Base-by-base conservation (phyloP, 2,797 vertebrate species). In the Crocodylus rhombifer region DNA sequence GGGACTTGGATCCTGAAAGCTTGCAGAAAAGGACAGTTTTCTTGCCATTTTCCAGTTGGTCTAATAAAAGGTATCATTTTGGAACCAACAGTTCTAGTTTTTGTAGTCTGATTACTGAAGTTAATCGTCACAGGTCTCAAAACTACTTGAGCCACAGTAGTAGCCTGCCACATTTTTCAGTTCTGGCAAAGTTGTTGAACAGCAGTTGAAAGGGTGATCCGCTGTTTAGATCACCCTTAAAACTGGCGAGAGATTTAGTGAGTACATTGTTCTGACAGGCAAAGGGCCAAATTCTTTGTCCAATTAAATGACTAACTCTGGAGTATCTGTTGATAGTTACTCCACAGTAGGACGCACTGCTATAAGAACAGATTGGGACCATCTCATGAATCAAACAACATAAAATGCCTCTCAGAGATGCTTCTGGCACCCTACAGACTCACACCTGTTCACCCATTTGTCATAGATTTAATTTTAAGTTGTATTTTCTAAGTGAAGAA, bases 201-300 rank as follows among this genome's bases (percentile, higher is more conserved):
- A 93, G 92, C 90, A 90, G 94, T 93, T 95, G 87, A 74, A 79
- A 94, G 91, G 94, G 63, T 92, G 95, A 92, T 94, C 91, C 94
- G 95, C 94, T 96, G 92, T 97, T 96, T 95, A 96, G 96, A 95
- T 94, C 93, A 95, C 91, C 91, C 91, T 95, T 95, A 92, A 93
- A 97, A 84, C 95, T 97, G 96, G 94, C 93, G 94, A 77, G 83
- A 93, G 94, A 96, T 91, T 88, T 30, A 95, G 94, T 95, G 93
- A 96, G 95, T 97, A 96, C 95, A 92, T 96, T 91, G 82, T 91
- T 95, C 93, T 96, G 94, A 86, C 84, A 94, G 83, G 94, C 87
- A 84, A 91, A 93, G 90, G 91, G 96, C 96, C 95, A 96, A 97
- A 96, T 96, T 95, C 88, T 92, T 65, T 62, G 62, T 94, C 1